Conservation (phyloP, 1,140 invertebrate species). For the Oncopeltus fasciatus region DNA sequence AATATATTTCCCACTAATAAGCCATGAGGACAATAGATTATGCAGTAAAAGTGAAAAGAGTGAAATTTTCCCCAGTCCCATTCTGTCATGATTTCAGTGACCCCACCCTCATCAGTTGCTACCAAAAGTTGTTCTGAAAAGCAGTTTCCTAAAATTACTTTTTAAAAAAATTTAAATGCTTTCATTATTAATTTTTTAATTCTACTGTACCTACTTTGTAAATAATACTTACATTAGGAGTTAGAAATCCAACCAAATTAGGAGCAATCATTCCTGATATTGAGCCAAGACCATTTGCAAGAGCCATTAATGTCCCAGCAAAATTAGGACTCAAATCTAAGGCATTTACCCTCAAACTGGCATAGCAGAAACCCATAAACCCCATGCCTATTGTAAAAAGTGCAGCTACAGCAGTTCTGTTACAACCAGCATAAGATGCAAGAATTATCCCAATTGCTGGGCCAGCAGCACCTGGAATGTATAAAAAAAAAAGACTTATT, state of each 20-base stretch:
- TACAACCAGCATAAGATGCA: constrained; percentile 45
- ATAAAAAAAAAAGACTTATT: constrained; percentile 28
- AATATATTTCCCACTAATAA: too few relatives aligned
- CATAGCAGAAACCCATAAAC: constrained; percentile 50
- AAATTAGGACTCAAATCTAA: constrained; percentile 64
- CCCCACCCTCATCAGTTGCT: too few relatives aligned
- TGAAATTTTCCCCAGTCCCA: too few relatives aligned
- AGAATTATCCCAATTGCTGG: constrained; percentile 62
- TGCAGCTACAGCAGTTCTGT: constrained; percentile 41
- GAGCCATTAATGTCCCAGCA: constrained; percentile 61
- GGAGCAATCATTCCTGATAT: constrained; percentile 60
- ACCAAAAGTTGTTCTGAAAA: too few relatives aligned
- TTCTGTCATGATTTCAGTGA: too few relatives aligned
- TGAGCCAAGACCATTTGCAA: constrained; percentile 62
- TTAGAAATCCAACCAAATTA: constrained; percentile 56
- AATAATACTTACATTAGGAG: constrained; percentile 43
- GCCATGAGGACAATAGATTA: too few relatives aligned
- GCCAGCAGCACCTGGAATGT: constrained; percentile 47
- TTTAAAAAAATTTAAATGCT: background rate
- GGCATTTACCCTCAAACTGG: constrained; percentile 55
- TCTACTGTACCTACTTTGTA: constrained; percentile 25
- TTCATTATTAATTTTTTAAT: background rate
- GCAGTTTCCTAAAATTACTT: background rate
- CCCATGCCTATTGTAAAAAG: constrained; percentile 53
- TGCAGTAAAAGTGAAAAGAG: too few relatives aligned